Conservation (phyloP, 2,888 invertebrate genomes). For the Bugulina stolonifera region DNA sequence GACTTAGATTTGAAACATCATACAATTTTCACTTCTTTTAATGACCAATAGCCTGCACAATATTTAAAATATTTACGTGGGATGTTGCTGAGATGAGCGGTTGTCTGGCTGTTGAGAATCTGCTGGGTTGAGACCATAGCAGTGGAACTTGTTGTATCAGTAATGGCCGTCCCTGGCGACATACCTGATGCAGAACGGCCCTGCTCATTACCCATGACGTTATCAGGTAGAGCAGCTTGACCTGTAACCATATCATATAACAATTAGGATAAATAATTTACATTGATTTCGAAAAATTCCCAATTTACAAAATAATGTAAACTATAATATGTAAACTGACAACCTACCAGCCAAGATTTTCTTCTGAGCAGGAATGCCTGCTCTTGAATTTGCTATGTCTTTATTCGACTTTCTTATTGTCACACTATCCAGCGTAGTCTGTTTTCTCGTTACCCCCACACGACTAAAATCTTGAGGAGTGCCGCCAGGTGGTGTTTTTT, state of each 20-base stretch:
- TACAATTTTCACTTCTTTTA: background rate
- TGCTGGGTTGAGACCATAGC: background rate
- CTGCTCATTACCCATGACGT: slow-evolving; percentile 4
- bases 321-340: background rate
- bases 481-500: background rate
- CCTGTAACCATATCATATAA: too few relatives aligned
- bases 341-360: background rate
- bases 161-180: background rate
- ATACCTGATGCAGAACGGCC: background rate
- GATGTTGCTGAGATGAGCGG: slow-evolving; percentile 18
- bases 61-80: too few relatives aligned
- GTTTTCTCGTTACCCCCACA: background rate
- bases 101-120: background rate
- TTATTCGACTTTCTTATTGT: background rate
- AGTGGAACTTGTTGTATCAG: background rate
- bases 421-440: background rate
- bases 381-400: background rate
- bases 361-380: background rate
- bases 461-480: background rate
- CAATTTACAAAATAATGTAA: too few relatives aligned
- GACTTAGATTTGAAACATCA: background rate
- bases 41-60: too few relatives aligned
- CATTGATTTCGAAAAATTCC: too few relatives aligned
- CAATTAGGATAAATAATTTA: too few relatives aligned
- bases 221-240: slow-evolving; percentile 1